Percentiles rank a stretch among this genome's conserved stretches.
Conservation (phyloP, 1,140 invertebrate genomes). For the Rhagoletis zephyria region DNA sequence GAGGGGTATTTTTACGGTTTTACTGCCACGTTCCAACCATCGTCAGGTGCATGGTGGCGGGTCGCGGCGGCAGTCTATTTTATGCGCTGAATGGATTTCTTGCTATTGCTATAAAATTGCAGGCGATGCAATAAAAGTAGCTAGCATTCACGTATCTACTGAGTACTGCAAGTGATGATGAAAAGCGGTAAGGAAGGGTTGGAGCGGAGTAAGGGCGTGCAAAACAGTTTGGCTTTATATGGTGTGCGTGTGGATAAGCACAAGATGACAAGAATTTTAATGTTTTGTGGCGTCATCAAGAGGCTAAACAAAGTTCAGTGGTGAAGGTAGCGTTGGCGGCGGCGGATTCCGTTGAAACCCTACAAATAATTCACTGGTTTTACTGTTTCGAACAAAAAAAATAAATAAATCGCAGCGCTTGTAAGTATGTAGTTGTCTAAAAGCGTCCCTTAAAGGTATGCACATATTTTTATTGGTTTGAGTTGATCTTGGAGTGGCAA, state of each 20-base stretch:
- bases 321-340: not conserved
- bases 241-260: constrained; percentile 22
- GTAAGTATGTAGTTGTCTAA: no score
- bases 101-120: constrained; percentile 22
- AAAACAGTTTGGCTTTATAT: not conserved
- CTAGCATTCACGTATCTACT: not conserved
- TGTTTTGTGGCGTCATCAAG: constrained; percentile 3
- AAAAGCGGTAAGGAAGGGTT: not conserved
- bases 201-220: not conserved
- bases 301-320: no score
- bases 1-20: not conserved
- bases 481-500: not conserved
- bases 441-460: no score
- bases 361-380: constrained; percentile 18
- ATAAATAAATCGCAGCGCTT: no score
- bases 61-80: not conserved
- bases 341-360: not conserved
- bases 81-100: not conserved
- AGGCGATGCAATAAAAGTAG: constrained; percentile 33
- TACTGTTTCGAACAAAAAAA: not conserved
- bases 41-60: not conserved
- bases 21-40: not conserved
- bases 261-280: constrained; percentile 38
- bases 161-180: not conserved
- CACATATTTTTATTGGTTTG: no score